These are phyloP conservation scores for Galerucella nymphaeae DNA, from an alignment of 2,888 invertebrate genomes.

Conservation along the genomic window DNA sequence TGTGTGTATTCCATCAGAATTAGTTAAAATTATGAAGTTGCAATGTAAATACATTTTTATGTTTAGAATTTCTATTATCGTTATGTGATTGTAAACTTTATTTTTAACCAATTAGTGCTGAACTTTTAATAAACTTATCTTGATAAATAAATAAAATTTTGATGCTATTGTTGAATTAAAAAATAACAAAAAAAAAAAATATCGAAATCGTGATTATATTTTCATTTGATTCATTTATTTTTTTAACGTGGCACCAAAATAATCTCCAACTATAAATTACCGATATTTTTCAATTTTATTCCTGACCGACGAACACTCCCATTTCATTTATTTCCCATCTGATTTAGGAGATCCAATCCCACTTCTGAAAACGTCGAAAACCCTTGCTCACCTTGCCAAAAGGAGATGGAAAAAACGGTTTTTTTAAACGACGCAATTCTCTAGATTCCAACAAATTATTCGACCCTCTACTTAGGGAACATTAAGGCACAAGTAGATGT, in stretches of 20 bases:
- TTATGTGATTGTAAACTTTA: neutral
- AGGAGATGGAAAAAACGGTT: constrained; percentile 8
- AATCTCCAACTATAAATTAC: neutral
- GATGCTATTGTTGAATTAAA: neutral
- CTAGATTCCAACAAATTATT: constrained; percentile 16
- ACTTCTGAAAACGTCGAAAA: constrained; percentile 18
- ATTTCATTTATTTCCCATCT: constrained; percentile 30
- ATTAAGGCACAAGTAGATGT: constrained; percentile 42
- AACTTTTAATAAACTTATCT: neutral
- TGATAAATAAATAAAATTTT: neutral
- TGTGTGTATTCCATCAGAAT: neutral
- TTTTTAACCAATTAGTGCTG: neutral
- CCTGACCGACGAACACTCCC: constrained; percentile 15
- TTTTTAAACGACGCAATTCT: constrained; percentile 16
- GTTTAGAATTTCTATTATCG: neutral
- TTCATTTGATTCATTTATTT: neutral
- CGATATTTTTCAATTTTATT: constrained; percentile 19
- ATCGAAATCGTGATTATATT: neutral
- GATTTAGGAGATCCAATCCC: constrained; percentile 26
- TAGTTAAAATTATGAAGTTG: neutral
- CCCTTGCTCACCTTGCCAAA: constrained; percentile 10
- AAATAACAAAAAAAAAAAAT: neutral
- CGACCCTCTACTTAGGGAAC: constrained; percentile 37
- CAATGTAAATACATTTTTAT: neutral
- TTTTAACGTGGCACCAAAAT: no score